Base-by-base conservation (phyloP, 2,113 vertebrate genomes). In the Steatornis caripensis region DNA sequence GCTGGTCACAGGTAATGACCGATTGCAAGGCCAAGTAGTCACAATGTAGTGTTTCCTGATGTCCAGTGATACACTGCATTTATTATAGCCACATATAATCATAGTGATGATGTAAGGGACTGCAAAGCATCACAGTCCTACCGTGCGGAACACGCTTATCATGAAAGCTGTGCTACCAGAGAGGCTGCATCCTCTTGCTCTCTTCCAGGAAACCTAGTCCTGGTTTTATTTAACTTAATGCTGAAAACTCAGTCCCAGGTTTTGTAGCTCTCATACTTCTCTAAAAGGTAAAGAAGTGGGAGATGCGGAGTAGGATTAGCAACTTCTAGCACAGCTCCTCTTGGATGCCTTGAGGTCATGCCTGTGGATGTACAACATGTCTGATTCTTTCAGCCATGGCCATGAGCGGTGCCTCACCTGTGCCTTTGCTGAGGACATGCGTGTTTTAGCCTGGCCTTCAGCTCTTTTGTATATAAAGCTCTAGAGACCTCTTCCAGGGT, bases 321-420 rank as follows among this genome's bases (percentile, higher is more conserved):
- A 41, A 6, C 26, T 70, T 49, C 32, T 37, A 26, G 29, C n/a
- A 20, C 14, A n/a, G 14, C 29, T 66, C 37, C 46, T 29, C 41
- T 68, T 48, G n/a, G 46, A 37, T 79, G 39, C 57, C 21, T 54
- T 26, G 20, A 24, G 27, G 18, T 61, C n/a, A 11, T 17, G 37
- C 34, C 26, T 53, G n/a, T 1, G 4, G 43, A 55, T 41, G 27
- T 66, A 4, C 11, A 3, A 37, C 27, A 4, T 0, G 2, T 64
- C 26, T 92, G 53, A 46, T 9, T 75, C 36, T 30, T 60, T 39
- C 60, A 43, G 37, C 30, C 79, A 37, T 19, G 61, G 32, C 12
- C 39, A 2, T 20, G 30, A 81, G 41, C 51, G 57, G 22, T 41
- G 55, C 30, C 9, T 72, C 60, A 10, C 13, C 46, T 17, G 18